Evolutionary conservation across 2,888 invertebrate species (phyloP).

Genomic region (Hetaerina titia): DNA sequence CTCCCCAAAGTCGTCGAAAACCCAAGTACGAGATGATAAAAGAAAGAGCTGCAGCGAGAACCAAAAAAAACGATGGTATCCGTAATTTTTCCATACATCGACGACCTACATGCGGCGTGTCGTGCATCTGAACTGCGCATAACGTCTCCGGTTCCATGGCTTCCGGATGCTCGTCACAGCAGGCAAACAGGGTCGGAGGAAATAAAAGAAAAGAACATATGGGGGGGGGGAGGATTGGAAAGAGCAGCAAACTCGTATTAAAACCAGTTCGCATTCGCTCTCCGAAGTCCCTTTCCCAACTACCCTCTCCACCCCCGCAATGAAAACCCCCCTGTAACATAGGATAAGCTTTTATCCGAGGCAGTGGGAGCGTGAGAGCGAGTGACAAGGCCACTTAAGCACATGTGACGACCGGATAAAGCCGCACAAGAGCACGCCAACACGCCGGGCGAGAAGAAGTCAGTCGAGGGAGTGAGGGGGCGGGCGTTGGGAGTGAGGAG

Average conservation of each 20-base stretch:
- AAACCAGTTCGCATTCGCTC: background rate
- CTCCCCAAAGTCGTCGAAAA: too few relatives aligned
- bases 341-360: conserved; percentile 27
- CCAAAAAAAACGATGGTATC: background rate
- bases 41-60: background rate
- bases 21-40: background rate
- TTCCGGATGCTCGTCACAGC: conserved; percentile 16
- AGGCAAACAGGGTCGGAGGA: background rate
- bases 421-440: conserved; percentile 10
- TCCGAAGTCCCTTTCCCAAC: background rate
- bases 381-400: conserved; percentile 39
- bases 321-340: background rate
- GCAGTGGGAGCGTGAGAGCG: conserved; percentile 21
- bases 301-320: background rate
- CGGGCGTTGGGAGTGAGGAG: background rate
- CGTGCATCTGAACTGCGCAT: background rate
- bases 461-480: background rate
- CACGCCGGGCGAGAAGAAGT: background rate
- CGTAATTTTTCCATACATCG: background rate
- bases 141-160: background rate
- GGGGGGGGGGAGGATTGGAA: background rate
- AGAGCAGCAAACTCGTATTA: background rate
- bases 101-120: background rate
- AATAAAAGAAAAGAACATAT: too few relatives aligned
- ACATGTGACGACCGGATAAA: conserved; percentile 35